Conservation (phyloP, 2,888 invertebrate species). For the Tenthredo livida region DNA sequence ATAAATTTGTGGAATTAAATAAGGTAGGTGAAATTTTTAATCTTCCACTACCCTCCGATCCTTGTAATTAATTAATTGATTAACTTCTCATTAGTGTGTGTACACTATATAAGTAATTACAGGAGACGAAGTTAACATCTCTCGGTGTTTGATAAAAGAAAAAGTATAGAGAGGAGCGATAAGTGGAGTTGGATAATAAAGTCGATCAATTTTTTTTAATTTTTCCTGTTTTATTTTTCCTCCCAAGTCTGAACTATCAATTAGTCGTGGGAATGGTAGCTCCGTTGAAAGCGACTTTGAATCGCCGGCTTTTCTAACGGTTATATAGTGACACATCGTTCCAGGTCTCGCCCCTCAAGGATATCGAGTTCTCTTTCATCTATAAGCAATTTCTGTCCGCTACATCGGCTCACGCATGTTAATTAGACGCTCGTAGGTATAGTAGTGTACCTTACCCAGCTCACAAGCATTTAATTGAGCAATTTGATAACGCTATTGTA, state of each 20-base stretch:
- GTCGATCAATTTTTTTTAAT: neutral
- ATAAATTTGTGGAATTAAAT: slow-evolving; percentile 1
- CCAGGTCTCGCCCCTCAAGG: slow-evolving; percentile 55
- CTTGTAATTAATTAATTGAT: slow-evolving; percentile 11
- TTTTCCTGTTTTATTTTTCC: neutral
- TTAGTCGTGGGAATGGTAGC: slow-evolving; percentile 22
- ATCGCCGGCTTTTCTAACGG: slow-evolving; percentile 19
- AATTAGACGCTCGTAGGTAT: slow-evolving; percentile 6
- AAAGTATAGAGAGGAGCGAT: neutral
- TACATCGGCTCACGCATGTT: slow-evolving; percentile 26
- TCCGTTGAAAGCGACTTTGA: neutral
- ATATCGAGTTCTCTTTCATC: slow-evolving; percentile 60
- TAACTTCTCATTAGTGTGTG: neutral
- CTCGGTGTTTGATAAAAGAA: neutral
- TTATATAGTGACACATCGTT: slow-evolving; percentile 51
- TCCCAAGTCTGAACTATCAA: neutral
- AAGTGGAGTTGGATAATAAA: neutral
- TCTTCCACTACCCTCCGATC: neutral
- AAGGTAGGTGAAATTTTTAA: neutral
- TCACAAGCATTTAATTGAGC: slow-evolving; percentile 4
- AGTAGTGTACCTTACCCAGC: neutral
- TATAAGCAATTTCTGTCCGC: slow-evolving; percentile 41
- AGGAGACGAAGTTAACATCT: neutral
- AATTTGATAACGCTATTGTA: slow-evolving; percentile 16
- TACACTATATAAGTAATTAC: slow-evolving; percentile 2